phyloP scores from a whole-genome alignment of 2,797 vertebrate species.

The Sternotherus odoratus region DNA sequence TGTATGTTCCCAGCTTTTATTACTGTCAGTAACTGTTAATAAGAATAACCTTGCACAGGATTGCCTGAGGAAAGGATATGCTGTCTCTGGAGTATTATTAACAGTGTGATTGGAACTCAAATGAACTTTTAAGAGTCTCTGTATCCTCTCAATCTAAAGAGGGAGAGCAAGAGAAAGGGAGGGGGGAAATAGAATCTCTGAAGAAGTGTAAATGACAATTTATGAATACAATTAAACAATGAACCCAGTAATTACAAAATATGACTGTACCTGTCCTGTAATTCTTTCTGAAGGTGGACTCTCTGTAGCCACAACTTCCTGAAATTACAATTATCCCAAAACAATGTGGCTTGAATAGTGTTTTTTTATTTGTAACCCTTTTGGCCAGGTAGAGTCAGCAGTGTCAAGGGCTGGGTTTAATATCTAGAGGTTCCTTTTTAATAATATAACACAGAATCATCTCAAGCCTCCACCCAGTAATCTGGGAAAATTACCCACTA shows the following conservation, averaged over 20 bases:
- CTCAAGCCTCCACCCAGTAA: too few species aligned
- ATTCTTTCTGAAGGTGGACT: slow-evolving; percentile 10
- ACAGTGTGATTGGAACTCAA: not conserved
- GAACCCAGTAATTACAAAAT: not conserved
- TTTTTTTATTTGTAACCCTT: not conserved
- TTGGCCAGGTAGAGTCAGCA: too few species aligned
- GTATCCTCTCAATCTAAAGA: not conserved
- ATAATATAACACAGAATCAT: too few species aligned
- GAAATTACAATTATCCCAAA: not conserved
- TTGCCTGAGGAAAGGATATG: slow-evolving; percentile 27
- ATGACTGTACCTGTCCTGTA: not conserved
- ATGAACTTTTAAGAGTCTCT: slow-evolving; percentile 16
- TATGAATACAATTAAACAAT: not conserved
- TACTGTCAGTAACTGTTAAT: not conserved
- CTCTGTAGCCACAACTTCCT: not conserved
- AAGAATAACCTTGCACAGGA: slow-evolving; percentile 33
- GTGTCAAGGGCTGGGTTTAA: too few species aligned
- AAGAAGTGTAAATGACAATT: not conserved
- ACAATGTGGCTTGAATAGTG: not conserved
- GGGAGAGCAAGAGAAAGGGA: not conserved
- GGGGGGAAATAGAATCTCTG: not conserved
- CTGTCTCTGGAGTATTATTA: slow-evolving; percentile 1
- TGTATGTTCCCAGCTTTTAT: slow-evolving; percentile 3
- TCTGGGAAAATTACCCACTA: too few species aligned
- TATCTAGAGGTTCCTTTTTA: too few species aligned